Conservation (phyloP, 2,888 invertebrate species). For the Ochropacha duplaris region DNA sequence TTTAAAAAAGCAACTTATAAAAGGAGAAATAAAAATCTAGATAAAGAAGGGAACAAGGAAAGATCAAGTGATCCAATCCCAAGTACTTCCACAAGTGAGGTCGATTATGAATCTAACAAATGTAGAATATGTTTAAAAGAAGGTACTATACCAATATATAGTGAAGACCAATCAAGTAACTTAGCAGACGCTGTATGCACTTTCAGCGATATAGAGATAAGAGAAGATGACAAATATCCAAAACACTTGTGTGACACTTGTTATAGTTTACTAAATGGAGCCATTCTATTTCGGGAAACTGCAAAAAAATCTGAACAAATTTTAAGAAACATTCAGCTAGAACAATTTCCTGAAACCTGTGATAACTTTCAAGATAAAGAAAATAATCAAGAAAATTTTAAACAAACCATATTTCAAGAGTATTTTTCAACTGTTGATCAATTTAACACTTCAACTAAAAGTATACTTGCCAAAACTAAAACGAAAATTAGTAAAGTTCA, state of each 20-base stretch:
- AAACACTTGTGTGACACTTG: conserved; percentile 59
- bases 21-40: neutral
- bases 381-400: conserved; percentile 5
- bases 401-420: neutral
- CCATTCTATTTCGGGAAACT: conserved; percentile 53
- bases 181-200: conserved; percentile 22
- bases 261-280: conserved; percentile 50
- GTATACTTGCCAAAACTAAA: conserved; percentile 20
- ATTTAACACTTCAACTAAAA: conserved; percentile 8
- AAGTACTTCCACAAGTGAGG: neutral
- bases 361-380: conserved; percentile 29
- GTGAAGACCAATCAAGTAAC: conserved; percentile 13
- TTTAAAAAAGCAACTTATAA: neutral
- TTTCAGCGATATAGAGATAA: conserved; percentile 45
- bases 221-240: conserved; percentile 48
- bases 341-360: conserved; percentile 16
- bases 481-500: conserved; percentile 42
- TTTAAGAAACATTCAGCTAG: conserved; percentile 34
- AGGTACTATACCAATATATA: conserved; percentile 33
- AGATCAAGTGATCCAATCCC: neutral
- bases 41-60: neutral
- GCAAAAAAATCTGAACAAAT: conserved; percentile 50
- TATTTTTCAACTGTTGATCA: neutral
- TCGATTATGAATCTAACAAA: neutral
- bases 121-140: conserved; percentile 18